Base-by-base conservation (phyloP, 92 coral and sea anemone genomes). In the Metridium senile region DNA sequence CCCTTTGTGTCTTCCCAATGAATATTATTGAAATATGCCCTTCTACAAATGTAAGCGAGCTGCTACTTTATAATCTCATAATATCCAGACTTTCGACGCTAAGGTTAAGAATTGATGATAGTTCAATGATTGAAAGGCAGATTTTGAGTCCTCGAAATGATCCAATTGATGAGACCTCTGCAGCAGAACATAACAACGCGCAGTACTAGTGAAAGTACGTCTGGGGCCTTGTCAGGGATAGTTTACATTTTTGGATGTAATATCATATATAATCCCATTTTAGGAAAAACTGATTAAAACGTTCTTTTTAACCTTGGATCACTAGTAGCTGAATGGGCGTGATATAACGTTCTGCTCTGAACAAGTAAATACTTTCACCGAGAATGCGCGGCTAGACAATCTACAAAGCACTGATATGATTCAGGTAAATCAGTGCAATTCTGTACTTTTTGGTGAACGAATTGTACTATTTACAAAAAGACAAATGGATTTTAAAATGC, bases 91-190 rank as follows among this genome's bases (percentile, higher is more conserved):
- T 10, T 8, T 63, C 22, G 67, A 33, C 56, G 33, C 54, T 62
- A 58, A 73, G 68, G 78, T 73, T 73, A 73, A 73, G 67, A 72
- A 34, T 46, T 30, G 26, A 27, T 54, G 30, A 61, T 26, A 61
- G 66, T 61, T 31, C 69, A 63, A 21, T 31, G 43, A 30, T 35
- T 63, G 43, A n/a, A n/a, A 63, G 69, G 28, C 30, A 63, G 69
- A 63, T 63, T 11, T 27, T 21, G 43, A 28, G n/a, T 6, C 28
- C 33, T 29, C 21, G 4, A 54, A 54, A 54, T 3, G 4, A 20
- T 13, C 16, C 27, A 27, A 4, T 6, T 21, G 28, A 1, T 6
- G 65, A 21, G 21, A 25, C 65, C 65, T 23, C 23, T 26, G 21
- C n/a, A n/a, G n/a, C n/a, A n/a, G n/a, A n/a, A n/a, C n/a, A n/a